phyloP scores from a whole-genome alignment of 2,797 vertebrate genomes.

The Spinus pinus region DNA sequence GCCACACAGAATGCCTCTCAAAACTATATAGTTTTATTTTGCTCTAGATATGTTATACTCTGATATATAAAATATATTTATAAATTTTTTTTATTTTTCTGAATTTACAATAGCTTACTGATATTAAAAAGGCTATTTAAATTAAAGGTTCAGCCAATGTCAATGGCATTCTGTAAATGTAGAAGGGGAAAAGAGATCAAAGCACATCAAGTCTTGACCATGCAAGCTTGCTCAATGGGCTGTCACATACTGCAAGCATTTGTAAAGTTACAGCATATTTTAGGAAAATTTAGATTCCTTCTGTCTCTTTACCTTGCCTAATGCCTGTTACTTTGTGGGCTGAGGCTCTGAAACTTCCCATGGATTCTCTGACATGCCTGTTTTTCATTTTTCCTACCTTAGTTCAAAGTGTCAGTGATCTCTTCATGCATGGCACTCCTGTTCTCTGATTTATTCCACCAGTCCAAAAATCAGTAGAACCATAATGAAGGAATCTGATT shows the following conservation, averaged over 20 bases:
- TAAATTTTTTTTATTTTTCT: constrained; percentile 70
- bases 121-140: constrained; percentile 75
- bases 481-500: constrained; percentile 25
- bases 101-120: constrained; percentile 70
- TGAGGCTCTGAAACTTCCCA: not conserved
- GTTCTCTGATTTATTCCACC: not conserved
- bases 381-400: not conserved
- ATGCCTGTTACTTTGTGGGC: not conserved
- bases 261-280: not conserved
- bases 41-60: constrained; percentile 62
- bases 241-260: constrained; percentile 5
- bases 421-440: not conserved
- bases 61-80: constrained; percentile 80
- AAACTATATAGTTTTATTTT: constrained; percentile 61
- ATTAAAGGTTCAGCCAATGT: constrained; percentile 38
- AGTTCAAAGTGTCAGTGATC: not conserved
- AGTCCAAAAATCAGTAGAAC: not conserved
- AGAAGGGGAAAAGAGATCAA: constrained; percentile 37
- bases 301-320: not conserved
- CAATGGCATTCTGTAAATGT: constrained; percentile 49
- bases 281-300: constrained; percentile 32
- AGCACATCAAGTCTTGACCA: constrained; percentile 35
- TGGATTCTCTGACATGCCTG: not conserved
- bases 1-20: constrained; percentile 58
- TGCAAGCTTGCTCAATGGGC: constrained; percentile 22